Evolutionary conservation across 2,888 invertebrate genomes (phyloP).

Genomic region (Sarcophaga carnaria): DNA sequence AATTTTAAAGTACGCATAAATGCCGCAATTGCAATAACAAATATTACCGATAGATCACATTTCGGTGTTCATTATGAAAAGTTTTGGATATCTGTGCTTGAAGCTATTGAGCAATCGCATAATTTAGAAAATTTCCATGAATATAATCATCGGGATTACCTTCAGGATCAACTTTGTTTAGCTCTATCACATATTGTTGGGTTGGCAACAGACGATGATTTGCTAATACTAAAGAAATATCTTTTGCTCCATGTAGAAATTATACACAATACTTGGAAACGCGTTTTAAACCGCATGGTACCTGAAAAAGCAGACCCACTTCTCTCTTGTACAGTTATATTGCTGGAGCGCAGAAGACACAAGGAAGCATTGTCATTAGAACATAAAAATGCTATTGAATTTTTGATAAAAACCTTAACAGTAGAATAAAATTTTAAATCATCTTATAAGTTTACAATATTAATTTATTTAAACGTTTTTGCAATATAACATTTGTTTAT

Average conservation of each 20-base stretch:
- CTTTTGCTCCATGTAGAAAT: conserved; percentile 76
- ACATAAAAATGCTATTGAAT: conserved; percentile 55
- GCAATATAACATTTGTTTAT: conserved; percentile 43
- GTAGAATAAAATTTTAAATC: conserved; percentile 33
- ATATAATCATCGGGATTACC: conserved; percentile 91
- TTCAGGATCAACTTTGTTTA: conserved; percentile 92
- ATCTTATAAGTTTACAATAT: conserved; percentile 6
- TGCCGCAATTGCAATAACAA: conserved; percentile 89
- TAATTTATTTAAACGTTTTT: conserved; percentile 42
- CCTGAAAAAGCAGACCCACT: conserved; percentile 79
- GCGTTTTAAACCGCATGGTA: conserved; percentile 79
- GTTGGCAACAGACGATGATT: conserved; percentile 84
- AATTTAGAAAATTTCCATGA: conserved; percentile 91
- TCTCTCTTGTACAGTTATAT: conserved; percentile 59
- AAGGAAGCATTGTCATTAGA: conserved; percentile 24
- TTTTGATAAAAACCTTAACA: conserved; percentile 54
- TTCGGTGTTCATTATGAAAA: conserved; percentile 85
- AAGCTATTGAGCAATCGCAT: conserved; percentile 89
- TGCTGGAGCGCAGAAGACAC: conserved; percentile 45
- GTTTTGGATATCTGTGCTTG: conserved; percentile 88
- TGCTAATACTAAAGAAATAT: conserved; percentile 82
- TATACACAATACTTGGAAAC: conserved; percentile 77
- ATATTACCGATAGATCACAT: conserved; percentile 84
- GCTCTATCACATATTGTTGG: conserved; percentile 88
- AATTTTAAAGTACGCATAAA: conserved; percentile 96